Conservation (phyloP, 2,888 invertebrate species). For the Eupeodes luniger region DNA sequence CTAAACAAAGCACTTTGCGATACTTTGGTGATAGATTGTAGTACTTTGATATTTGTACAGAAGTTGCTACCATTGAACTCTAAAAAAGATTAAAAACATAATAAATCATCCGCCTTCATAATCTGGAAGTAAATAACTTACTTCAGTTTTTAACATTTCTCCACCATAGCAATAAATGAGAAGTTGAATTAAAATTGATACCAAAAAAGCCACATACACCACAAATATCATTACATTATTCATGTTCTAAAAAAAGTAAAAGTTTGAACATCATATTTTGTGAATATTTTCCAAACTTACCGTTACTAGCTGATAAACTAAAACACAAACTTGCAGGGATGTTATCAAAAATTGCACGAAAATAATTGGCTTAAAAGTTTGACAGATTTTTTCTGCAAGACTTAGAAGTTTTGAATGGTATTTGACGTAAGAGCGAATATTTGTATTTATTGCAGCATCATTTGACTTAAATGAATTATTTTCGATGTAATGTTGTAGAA, state of each 20-base stretch:
- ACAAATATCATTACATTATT: conserved; percentile 78
- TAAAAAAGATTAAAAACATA: conserved; percentile 54
- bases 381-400: conserved; percentile 78
- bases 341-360: conserved; percentile 82
- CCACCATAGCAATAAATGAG: conserved; percentile 83
- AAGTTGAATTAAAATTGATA: conserved; percentile 81
- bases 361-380: conserved; percentile 81
- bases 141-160: conserved; percentile 82
- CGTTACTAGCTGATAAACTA: conserved; percentile 82
- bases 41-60: conserved; percentile 81
- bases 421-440: conserved; percentile 77
- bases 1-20: conserved; percentile 79
- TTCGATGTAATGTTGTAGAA: conserved; percentile 78
- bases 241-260: conserved; percentile 78
- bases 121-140: conserved; percentile 28
- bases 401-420: conserved; percentile 80
- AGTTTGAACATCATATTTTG: not conserved
- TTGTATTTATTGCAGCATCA: conserved; percentile 63
- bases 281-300: conserved; percentile 73
- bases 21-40: conserved; percentile 79
- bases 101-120: not conserved
- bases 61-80: conserved; percentile 80
- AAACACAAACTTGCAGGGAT: conserved; percentile 82
- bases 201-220: conserved; percentile 79
- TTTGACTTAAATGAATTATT: conserved; percentile 66